Evolutionary conservation across 2,113 vertebrate species (phyloP).

Genomic region (Sander lucioperca): DNA sequence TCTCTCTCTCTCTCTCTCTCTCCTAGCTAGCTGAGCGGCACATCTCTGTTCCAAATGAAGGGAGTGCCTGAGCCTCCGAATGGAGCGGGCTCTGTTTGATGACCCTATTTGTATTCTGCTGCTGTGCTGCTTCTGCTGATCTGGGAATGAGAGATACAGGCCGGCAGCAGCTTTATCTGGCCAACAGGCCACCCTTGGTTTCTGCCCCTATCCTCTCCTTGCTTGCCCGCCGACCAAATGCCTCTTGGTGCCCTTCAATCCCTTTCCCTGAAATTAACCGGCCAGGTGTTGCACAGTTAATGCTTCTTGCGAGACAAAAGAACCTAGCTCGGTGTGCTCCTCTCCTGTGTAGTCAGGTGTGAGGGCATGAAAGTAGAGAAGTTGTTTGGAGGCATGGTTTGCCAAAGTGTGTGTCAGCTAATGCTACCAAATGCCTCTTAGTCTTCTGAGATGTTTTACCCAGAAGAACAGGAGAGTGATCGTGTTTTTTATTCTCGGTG

Average conservation of each 20-base stretch:
- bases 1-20: conserved; percentile 27
- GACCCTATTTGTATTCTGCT: conserved; percentile 79
- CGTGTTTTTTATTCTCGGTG: background rate
- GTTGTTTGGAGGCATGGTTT: conserved; percentile 33
- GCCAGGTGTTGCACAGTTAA: conserved; percentile 67
- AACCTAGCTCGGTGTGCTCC: conserved; percentile 2
- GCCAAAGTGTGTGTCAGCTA: conserved; percentile 6
- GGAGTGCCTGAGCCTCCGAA: conserved; percentile 61
- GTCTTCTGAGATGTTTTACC: conserved; percentile 21
- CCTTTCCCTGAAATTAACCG: conserved; percentile 40
- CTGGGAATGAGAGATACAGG: conserved; percentile 77
- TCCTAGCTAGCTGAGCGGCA: conserved; percentile 55
- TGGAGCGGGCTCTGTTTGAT: conserved; percentile 70
- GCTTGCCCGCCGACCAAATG: conserved; percentile 36
- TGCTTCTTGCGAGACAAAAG: conserved; percentile 60
- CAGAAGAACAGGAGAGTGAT: background rate
- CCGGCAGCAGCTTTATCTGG: conserved; percentile 74
- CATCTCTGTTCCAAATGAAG: conserved; percentile 66
- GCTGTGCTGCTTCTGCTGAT: conserved; percentile 66
- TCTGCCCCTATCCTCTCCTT: conserved; percentile 47
- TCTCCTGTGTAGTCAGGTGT: conserved; percentile 42
- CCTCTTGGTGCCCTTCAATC: conserved; percentile 58
- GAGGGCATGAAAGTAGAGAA: conserved; percentile 24
- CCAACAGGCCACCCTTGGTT: conserved; percentile 70
- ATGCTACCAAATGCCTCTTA: conserved; percentile 22